Evolutionary conservation across 2,113 vertebrate species (phyloP).

Genomic region (Gasterosteus aculeatus): DNA sequence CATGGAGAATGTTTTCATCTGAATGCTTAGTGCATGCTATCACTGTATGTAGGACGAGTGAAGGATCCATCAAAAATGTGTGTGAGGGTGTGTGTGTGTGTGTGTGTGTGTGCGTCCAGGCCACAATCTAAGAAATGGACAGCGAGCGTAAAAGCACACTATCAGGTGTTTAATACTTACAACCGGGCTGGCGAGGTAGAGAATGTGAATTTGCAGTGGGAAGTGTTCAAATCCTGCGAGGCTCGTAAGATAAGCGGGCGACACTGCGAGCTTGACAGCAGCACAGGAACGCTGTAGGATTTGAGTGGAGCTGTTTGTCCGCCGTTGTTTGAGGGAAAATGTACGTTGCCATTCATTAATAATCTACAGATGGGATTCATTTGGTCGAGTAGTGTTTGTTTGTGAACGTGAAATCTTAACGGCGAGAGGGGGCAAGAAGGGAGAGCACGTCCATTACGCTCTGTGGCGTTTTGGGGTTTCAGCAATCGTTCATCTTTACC

Average conservation of each 20-base stretch:
- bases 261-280: slow-evolving; percentile 48
- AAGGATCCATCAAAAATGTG: slow-evolving; percentile 55
- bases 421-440: neutral
- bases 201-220: slow-evolving; percentile 54
- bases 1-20: slow-evolving; percentile 47
- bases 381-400: slow-evolving; percentile 30
- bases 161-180: slow-evolving; percentile 64
- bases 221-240: slow-evolving; percentile 47
- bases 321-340: slow-evolving; percentile 8
- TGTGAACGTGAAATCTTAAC: slow-evolving; percentile 34
- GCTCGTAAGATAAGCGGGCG: slow-evolving; percentile 35
- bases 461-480: slow-evolving; percentile 54
- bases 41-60: slow-evolving; percentile 63
- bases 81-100: slow-evolving; percentile 43
- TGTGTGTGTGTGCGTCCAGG: slow-evolving; percentile 39
- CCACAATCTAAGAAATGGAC: slow-evolving; percentile 45
- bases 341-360: slow-evolving; percentile 34
- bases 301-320: slow-evolving; percentile 22
- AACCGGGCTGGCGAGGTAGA: slow-evolving; percentile 48
- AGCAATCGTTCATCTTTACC: slow-evolving; percentile 46
- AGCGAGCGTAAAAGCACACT: slow-evolving; percentile 42
- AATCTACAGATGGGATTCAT: slow-evolving; percentile 34
- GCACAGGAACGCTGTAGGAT: slow-evolving; percentile 29
- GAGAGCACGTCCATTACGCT: slow-evolving; percentile 44
- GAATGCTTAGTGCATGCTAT: slow-evolving; percentile 43